Base-by-base conservation (phyloP, 2,888 invertebrate species). In the Graphium colonna region DNA sequence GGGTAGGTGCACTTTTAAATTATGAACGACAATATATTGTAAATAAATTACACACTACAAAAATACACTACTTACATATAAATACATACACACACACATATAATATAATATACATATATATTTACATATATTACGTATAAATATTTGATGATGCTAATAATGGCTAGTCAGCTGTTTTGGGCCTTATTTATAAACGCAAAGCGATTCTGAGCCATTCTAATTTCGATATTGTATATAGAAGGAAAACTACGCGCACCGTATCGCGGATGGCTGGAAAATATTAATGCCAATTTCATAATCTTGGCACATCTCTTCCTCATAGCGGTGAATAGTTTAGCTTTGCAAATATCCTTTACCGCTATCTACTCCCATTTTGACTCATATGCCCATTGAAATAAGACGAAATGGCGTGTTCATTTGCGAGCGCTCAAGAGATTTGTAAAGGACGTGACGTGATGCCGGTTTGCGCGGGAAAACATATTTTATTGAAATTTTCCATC, bases 401-500 rank as follows among this genome's bases (percentile, higher is more conserved):
- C 18, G 45, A 40, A 44, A 15, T 39, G 13, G 21, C 33, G 43
- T 44, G 48, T 55, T 60, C 60, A 58, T 61, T 68, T 60, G 62
- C 61, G 68, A 71, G 71, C 71, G 73, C 74, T 73, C 77, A 72
- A 71, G 68, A 71, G 74, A 73, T 75, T 69, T 70, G 75, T 73
- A 69, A 68, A 69, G 66, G 73, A 75, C 75, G 78, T 77, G 77
- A 77, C 73, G 76, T 67, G 71, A 74, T 69, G 69, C 68, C 69
- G 74, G 74, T 77, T 77, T 78, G 72, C 73, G 73, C 75, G 74
- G 68, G 71, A 69, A 68, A 79, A 81, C 75, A 79, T 81, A 79
- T 80, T 81, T 81, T 82, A 82, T 80, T 81, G 79, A 79, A 81
- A 81, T 78, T 82, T 81, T 79, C 79, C 78, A 78, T 79, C 76